Base-by-base conservation (phyloP, 1,140 invertebrate species). In the Nasonia longicornis region DNA sequence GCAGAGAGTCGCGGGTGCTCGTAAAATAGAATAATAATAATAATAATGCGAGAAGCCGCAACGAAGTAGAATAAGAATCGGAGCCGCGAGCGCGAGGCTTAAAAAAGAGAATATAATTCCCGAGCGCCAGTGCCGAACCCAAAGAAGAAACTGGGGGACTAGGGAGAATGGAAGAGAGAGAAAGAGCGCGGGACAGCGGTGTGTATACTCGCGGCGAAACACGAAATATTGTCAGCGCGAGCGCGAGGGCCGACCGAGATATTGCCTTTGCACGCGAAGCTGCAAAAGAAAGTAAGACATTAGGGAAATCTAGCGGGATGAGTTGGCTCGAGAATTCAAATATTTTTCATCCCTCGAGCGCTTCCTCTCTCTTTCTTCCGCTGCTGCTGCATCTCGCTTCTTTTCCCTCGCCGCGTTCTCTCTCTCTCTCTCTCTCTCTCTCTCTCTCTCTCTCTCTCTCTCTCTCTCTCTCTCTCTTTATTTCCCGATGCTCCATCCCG, bases 251-350 rank as follows among this genome's bases (percentile, higher is more conserved):
- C 83, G 83, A 86, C 84, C 79, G 75, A 85, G 80, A 85, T 85
- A 85, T 85, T 84, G 82, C 79, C 74, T 83, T 82, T 82, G 82
- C 82, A 78, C 78, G 83, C 76, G 76, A 74, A 58, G 11, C 31
- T 35, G 22, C 26, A 72, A 80, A 83, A 76, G 73, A 77, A 77
- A 84, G 83, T 84, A 86, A 86, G 85, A 86, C 87, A 87, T 88
- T 85, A 86, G 85, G 86, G 86, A 88, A 87, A 88, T 89, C 87
- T 87, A 84, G 85, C 84, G 75, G 82, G 85, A 87, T 85, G 85
- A 88, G 84, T 85, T 86, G 81, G 83, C 72, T 82, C 78, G 82
- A 81, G 84, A 84, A 84, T 84, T 86, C 83, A 83, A 86, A 86
- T 86, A 83, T 84, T 85, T 86, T 84, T 83, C 78, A 77, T 84